Base-by-base conservation (phyloP, 2,888 invertebrate genomes). In the Psylliodes chrysocephalus region DNA sequence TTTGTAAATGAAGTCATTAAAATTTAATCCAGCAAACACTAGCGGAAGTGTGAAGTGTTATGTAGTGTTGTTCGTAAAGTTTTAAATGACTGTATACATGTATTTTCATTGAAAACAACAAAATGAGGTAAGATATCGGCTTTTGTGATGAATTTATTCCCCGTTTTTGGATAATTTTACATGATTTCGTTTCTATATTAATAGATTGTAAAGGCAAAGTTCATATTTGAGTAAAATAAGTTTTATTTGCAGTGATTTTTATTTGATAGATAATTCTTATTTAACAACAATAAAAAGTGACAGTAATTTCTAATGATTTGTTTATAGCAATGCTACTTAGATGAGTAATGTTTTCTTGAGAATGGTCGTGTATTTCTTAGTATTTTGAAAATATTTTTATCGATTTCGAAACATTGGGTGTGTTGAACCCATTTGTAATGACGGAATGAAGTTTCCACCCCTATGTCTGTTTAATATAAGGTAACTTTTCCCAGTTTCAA, bases 341-440 rank as follows among this genome's bases (percentile, higher is more conserved):
- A 54, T 53, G 47, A 62, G 18, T 40, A 42, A 49, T 47, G 40
- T 61, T 65, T 57, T 60, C n/a, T 56, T 28, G 46, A 52, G 18
- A 55, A 40, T 54, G 47, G 40, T 57, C 54, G 10, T 19, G 59
- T 8, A 17, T 28, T 49, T 49, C 10, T 25, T 12, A 14, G 49
- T 49, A 67, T 70, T 68, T 71, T 68, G 60, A 42, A 64, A 49
- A 52, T 68, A 68, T 79, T 78, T 78, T 78, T 79, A 81, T 80
- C 77, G 80, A 80, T 80, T 79, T 73, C 66, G 71, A 72, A 73
- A 74, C 70, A 76, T 74, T 78, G 80, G 80, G 81, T 81, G 81
- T 80, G 80, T 80, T 80, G 79, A 79, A 79, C 79, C 73, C 75
- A 71, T 71, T 69, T 70, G 63, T 67, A 71, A 69, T 71, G 71